Base-by-base conservation (phyloP, 2,113 vertebrate genomes). In the Anoplopoma fimbria region DNA sequence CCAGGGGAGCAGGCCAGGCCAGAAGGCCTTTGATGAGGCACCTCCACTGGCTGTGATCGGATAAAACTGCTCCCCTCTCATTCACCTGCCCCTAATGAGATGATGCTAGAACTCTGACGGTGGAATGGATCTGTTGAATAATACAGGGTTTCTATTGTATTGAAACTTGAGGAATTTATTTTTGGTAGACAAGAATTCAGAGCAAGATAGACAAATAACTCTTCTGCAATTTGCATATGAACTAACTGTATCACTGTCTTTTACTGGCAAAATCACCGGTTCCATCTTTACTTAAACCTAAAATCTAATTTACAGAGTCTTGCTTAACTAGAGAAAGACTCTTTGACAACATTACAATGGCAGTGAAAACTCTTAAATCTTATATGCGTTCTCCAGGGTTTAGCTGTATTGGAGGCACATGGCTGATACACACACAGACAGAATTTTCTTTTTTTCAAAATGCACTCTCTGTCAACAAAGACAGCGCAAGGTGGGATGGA, bases 1-100 rank as follows among this genome's bases (percentile, higher is more conserved):
- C 79, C 86, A 58, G 73, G 87, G 83, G 83, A 88, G 76, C 73
- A 83, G 82, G 55, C 73, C 69, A 67, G 84, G 86, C 88, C 84
- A 86, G 87, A 84, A 82, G 88, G 85, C 75, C 88, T 94, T 92
- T 94, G 91, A 94, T 92, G 90, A 89, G 78, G 79, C 85, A 71
- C 87, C 86, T 85, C 72, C 51, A 40, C 70, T 74, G 73, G 75
- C 84, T 88, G 84, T 87, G 91, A 91, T 88, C 47, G 49, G 73
- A 65, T 89, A 88, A 88, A 89, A 83, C 77, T 67, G 80, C 65
- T 75, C 79, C 77, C 31, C 51, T 77, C 85, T 89, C 79, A 72
- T 83, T 87, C 87, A 90, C 69, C 88, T 74, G 64, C 45, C 53
- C 49, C 71, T 71, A 60, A 58, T 58, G 64, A 79, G 70, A 69